Evolutionary conservation across 2,888 invertebrate genomes (phyloP).

Genomic region (Ypsolopha sequella): DNA sequence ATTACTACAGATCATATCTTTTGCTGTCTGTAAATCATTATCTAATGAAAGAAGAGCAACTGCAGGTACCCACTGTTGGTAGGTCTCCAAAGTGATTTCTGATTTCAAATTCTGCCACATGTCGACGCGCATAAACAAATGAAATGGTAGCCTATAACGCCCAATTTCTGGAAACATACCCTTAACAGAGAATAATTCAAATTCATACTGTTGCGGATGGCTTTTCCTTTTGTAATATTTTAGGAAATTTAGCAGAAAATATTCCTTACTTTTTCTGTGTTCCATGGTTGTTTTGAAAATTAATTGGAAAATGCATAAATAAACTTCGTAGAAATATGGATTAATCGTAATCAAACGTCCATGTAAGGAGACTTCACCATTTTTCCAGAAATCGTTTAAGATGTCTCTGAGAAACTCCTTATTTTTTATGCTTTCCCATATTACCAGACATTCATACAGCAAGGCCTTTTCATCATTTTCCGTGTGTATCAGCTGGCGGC

Average conservation of each 20-base stretch:
- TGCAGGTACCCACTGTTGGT: slow-evolving; percentile 57
- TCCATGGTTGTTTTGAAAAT: slow-evolving; percentile 36
- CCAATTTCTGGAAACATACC: slow-evolving; percentile 66
- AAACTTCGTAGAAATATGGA: slow-evolving; percentile 62
- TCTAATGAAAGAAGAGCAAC: slow-evolving; percentile 50
- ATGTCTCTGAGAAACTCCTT: slow-evolving; percentile 49
- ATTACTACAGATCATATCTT: slow-evolving; percentile 65
- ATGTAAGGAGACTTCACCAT: slow-evolving; percentile 57
- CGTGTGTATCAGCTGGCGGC: slow-evolving; percentile 30
- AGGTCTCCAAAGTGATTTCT: slow-evolving; percentile 62
- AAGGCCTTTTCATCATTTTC: slow-evolving; percentile 38
- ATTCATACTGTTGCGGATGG: slow-evolving; percentile 58
- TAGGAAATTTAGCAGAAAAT: slow-evolving; percentile 51
- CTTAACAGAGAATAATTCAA: slow-evolving; percentile 59
- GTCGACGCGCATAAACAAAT: slow-evolving; percentile 57
- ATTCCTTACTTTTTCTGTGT: slow-evolving; percentile 43
- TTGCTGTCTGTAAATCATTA: slow-evolving; percentile 53
- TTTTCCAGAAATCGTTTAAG: slow-evolving; percentile 58
- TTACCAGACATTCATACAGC: slow-evolving; percentile 33
- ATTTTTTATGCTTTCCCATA: slow-evolving; percentile 54
- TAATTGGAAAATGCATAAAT: slow-evolving; percentile 49
- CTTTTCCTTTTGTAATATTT: slow-evolving; percentile 53
- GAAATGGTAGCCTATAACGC: slow-evolving; percentile 58
- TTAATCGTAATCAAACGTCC: slow-evolving; percentile 52
- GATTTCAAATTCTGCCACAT: slow-evolving; percentile 66